These are phyloP conservation scores for Stratiomys singularior DNA, from an alignment of 2,888 invertebrate genomes.

Conservation along the genomic window DNA sequence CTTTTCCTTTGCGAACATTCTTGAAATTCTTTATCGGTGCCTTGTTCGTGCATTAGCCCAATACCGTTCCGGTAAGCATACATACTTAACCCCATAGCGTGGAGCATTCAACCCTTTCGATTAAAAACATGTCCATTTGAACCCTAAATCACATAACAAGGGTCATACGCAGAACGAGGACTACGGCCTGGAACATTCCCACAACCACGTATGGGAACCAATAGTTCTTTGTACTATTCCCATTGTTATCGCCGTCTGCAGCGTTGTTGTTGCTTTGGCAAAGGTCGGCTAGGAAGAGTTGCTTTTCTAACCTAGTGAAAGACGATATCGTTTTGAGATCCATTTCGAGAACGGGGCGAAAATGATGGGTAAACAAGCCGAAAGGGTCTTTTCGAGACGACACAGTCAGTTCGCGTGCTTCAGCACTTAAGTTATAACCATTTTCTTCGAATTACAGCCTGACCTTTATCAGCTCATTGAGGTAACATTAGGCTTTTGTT, in stretches of 20 bases:
- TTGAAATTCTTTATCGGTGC: not conserved
- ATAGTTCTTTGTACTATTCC: conserved; percentile 13
- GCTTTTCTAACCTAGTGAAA: not conserved
- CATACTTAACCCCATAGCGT: conserved; percentile 32
- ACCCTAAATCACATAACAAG: conserved; percentile 35
- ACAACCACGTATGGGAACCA: not conserved
- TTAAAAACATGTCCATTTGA: conserved; percentile 34
- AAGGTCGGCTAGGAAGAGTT: not conserved
- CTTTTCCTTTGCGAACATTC: not conserved
- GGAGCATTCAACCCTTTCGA: conserved; percentile 39
- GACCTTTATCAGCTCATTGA: conserved; percentile 33
- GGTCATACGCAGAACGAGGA: conserved; percentile 6
- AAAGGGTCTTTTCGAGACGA: conserved; percentile 4
- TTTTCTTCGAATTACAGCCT: conserved; percentile 27
- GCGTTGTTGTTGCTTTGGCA: not conserved
- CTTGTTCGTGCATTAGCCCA: conserved; percentile 29
- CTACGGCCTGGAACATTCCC: not conserved
- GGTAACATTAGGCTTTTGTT: conserved; percentile 4
- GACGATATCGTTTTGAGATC: not conserved
- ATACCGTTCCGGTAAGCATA: conserved; percentile 29
- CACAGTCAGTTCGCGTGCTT: conserved; percentile 26
- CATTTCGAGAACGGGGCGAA: not conserved
- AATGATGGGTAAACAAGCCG: not conserved
- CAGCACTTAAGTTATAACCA: conserved; percentile 29
- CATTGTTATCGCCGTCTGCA: conserved; percentile 3